phyloP scores from a whole-genome alignment of 1,140 invertebrate species.

The Drosophila orena region DNA sequence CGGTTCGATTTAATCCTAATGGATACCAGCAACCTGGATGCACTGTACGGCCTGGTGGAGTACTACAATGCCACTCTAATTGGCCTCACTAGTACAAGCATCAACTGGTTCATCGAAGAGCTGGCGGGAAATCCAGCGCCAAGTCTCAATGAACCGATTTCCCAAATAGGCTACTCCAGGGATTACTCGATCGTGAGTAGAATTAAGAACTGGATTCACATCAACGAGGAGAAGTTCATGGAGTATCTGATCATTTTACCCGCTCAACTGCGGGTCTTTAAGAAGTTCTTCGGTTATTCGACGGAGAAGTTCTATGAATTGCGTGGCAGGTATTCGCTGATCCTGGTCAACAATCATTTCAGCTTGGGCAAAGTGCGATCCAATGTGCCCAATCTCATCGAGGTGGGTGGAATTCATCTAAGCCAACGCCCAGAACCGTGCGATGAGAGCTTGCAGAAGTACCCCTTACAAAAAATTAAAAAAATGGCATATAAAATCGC shows the following conservation, averaged over 20 bases:
- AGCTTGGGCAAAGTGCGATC: constrained; percentile 57
- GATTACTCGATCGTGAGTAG: constrained; percentile 80
- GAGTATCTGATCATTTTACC: constrained; percentile 39
- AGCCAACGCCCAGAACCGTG: constrained; percentile 76
- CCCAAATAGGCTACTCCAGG: constrained; percentile 56
- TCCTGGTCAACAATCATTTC: constrained; percentile 68
- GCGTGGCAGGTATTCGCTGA: constrained; percentile 42
- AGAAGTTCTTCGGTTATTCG: constrained; percentile 59
- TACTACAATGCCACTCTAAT: constrained; percentile 56
- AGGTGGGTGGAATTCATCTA: constrained; percentile 87
- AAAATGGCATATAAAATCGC: too few species aligned
- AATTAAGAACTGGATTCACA: constrained; percentile 73
- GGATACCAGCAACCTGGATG: constrained; percentile 49
- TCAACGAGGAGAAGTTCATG: constrained; percentile 46
- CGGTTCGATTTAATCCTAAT: constrained; percentile 63
- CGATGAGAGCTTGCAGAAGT: constrained; percentile 75
- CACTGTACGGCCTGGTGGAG: constrained; percentile 56
- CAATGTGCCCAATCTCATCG: constrained; percentile 67
- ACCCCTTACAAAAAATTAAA: too few species aligned
- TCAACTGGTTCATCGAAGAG: constrained; percentile 33
- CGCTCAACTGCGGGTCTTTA: constrained; percentile 62
- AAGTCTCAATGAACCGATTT: constrained; percentile 68
- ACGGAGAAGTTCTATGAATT: constrained; percentile 31
- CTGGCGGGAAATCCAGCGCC: constrained; percentile 57
- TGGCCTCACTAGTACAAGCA: constrained; percentile 24